Percentiles rank a stretch among this genome's conserved stretches.
Conservation (phyloP, 2,888 invertebrate species). For the Tenthredo scrophulariae region DNA sequence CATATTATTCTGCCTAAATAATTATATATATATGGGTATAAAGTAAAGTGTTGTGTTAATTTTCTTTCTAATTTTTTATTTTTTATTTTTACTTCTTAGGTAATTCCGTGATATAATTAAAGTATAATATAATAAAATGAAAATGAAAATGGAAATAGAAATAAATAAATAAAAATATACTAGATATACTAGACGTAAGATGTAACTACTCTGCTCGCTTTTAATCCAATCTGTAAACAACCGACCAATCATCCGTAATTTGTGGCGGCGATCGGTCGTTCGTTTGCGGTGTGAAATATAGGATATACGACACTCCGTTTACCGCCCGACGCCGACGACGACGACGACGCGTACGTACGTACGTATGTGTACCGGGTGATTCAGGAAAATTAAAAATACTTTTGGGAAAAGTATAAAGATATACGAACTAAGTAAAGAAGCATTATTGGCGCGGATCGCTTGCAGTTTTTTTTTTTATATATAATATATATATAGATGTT, state of each 20-base stretch:
- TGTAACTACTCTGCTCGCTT: neutral
- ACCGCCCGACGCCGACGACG: neutral
- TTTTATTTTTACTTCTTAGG: neutral
- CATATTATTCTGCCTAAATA: neutral
- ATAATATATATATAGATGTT: too few species aligned
- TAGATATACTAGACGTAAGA: neutral
- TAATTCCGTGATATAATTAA: neutral
- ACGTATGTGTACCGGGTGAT: neutral
- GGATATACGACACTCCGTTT: neutral
- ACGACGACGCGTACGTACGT: neutral
- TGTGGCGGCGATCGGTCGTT: constrained; percentile 2
- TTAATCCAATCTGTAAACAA: neutral
- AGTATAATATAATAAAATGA: neutral
- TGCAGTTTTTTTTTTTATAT: too few species aligned
- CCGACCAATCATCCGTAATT: neutral
- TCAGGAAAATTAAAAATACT: neutral
- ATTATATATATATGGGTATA: neutral
- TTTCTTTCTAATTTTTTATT: neutral
- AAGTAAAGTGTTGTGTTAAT: neutral
- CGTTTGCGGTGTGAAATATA: neutral
- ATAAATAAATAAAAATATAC: neutral
- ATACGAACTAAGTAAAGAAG: neutral
- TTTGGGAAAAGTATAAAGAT: neutral
- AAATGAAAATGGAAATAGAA: neutral
- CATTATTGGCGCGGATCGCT: too few species aligned